phyloP scores from a whole-genome alignment of 2,797 vertebrate species.

The Neosilurus mollespiculum region DNA sequence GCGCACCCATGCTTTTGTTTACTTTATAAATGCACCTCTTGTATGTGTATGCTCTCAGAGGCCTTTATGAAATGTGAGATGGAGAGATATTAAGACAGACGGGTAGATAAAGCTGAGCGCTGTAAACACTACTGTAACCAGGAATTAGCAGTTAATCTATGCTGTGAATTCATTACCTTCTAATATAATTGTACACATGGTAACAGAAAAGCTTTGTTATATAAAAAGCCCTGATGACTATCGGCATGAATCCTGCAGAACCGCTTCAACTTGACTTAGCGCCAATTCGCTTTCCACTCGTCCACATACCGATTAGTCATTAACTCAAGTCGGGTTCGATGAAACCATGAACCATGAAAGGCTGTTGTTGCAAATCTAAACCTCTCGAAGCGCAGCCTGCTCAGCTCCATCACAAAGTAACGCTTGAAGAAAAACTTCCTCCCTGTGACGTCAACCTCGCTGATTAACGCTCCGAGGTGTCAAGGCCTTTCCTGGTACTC shows the following conservation, averaged over 20 bases:
- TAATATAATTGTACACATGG: neutral
- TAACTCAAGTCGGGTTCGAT: neutral
- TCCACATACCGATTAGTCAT: neutral
- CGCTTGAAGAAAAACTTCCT: neutral
- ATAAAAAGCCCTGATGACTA: neutral
- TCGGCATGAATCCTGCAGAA: conserved; percentile 13
- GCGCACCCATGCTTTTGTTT: neutral
- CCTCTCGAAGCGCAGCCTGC: neutral
- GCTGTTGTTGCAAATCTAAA: conserved; percentile 20
- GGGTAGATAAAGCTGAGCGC: too few species aligned
- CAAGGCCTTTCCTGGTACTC: conserved; percentile 8
- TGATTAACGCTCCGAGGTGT: neutral
- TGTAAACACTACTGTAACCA: too few species aligned
- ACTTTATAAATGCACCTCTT: neutral
- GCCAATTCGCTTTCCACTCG: neutral
- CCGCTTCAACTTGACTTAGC: conserved; percentile 10
- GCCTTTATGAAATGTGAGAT: too few species aligned
- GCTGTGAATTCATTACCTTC: neutral
- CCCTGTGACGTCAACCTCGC: neutral
- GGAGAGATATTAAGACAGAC: too few species aligned
- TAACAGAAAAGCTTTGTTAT: neutral
- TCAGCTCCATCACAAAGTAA: neutral
- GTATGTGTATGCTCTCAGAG: too few species aligned
- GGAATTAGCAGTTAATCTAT: neutral
- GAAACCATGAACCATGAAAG: neutral